These are phyloP conservation scores for Drosophila macrospina DNA, from an alignment of 2,888 invertebrate genomes.

Conservation along the genomic window DNA sequence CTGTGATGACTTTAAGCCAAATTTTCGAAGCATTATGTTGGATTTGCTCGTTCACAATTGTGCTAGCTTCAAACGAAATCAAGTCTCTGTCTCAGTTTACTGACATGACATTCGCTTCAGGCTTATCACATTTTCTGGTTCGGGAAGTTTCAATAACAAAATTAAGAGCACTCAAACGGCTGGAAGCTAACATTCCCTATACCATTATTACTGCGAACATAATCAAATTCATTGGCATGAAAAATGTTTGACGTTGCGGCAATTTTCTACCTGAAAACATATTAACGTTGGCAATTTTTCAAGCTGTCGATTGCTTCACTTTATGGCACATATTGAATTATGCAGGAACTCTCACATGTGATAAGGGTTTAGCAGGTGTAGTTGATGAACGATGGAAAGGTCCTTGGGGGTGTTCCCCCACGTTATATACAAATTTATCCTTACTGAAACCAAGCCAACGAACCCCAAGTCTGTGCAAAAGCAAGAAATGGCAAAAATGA, in stretches of 20 bases:
- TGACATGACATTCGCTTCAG: conserved; percentile 27
- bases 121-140: conserved; percentile 61
- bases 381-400: neutral
- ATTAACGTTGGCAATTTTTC: conserved; percentile 63
- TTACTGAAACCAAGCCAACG: conserved; percentile 1
- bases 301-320: conserved; percentile 72
- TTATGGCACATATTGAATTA: conserved; percentile 66
- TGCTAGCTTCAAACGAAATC: conserved; percentile 5
- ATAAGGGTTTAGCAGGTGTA: conserved; percentile 21
- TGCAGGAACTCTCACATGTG: conserved; percentile 48
- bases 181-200: neutral
- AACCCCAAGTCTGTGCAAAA: neutral
- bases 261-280: conserved; percentile 57
- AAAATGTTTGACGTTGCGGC: conserved; percentile 56
- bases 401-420: conserved; percentile 4
- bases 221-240: conserved; percentile 73
- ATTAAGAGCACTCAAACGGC: conserved; percentile 27
- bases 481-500: neutral
- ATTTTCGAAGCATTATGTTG: conserved; percentile 8
- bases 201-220: conserved; percentile 16
- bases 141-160: conserved; percentile 51
- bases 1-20: conserved; percentile 22
- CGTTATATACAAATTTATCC: conserved; percentile 29
- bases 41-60: conserved; percentile 1
- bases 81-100: conserved; percentile 8